Base-by-base conservation (phyloP, 1,140 invertebrate species). In the Halotydeus destructor region DNA sequence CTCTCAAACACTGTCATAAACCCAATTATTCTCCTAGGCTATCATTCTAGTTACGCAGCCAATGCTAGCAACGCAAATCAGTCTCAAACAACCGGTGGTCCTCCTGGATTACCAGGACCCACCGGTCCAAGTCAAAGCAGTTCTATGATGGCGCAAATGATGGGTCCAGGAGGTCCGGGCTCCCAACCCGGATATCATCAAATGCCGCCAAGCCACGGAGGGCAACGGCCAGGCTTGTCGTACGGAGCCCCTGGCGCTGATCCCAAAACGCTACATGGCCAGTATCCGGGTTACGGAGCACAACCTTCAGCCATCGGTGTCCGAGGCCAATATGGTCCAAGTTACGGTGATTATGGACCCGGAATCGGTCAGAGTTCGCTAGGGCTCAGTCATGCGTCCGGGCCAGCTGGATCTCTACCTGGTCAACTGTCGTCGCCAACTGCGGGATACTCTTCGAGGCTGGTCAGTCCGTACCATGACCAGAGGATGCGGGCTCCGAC, bases 261-360 rank as follows among this genome's bases (percentile, higher is more conserved):
- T 21, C 34, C 34, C 11, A 18, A 14, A n/a, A 18, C n/a, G 11
- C 5, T 39, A 5, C 38, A 39, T 28, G 38, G 30, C 23, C 38
- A 39, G 24, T 39, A 39, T 39, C 14, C 23, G n/a, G 21, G 38
- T 28, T 28, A 27, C 21, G 25, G 25, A 18, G 18, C 23, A 21
- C 23, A 14, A 12, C 9, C 14, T 19, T 6, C 25, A 6, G 28
- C 23, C 26, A 28, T 16, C 21, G 11, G 21, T 8, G 18, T 44
- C 16, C 30, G 45, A 14, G 45, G 43, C n/a, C 45, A 47, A 23
- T 47, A 44, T 43, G 34, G 26, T 25, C 32, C 34, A 5, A 8
- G 18, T 26, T 16, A 33, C 19, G 14, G 24, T 19, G 24, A 35
- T 25, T 33, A 43, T 40, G 21, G 18, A 8, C 32, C 38, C 14